Percentiles rank a stretch among this genome's conserved stretches.
These are phyloP conservation scores for Psococerastis gibbosa DNA, from an alignment of 2,888 invertebrate genomes.

Conservation along the genomic window DNA sequence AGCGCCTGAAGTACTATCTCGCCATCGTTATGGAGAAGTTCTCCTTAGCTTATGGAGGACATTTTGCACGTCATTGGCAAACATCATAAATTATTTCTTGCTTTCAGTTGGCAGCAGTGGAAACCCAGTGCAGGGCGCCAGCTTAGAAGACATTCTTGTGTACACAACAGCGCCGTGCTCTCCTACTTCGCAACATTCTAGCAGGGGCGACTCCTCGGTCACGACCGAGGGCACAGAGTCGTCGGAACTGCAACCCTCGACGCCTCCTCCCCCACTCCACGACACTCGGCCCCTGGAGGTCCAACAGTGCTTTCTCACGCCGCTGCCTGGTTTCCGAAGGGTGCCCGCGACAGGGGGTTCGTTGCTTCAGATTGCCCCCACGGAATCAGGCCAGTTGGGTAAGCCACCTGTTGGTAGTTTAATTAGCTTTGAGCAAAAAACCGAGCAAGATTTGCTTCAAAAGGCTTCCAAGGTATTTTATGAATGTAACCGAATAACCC, in stretches of 20 bases:
- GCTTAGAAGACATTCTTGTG: constrained; percentile 11
- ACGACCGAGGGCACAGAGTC: background rate
- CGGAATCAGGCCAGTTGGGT: constrained; percentile 7
- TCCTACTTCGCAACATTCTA: constrained; percentile 4
- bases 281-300: background rate
- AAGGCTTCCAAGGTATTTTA: too few species aligned
- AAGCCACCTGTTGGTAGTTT: too few species aligned
- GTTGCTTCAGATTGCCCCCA: constrained; percentile 5
- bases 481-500: too few species aligned
- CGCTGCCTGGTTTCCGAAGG: constrained; percentile 1
- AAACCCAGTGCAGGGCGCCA: background rate
- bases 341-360: constrained; percentile 1
- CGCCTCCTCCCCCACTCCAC: background rate
- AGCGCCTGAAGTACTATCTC: too few species aligned
- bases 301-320: constrained; percentile 6
- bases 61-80: too few species aligned
- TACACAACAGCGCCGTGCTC: constrained; percentile 11
- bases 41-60: too few species aligned
- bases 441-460: too few species aligned
- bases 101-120: background rate
- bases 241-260: background rate
- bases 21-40: too few species aligned
- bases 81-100: too few species aligned
- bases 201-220: background rate
- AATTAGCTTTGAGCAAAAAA: too few species aligned